Conservation (phyloP, 2,113 vertebrate genomes). For the Rhipidura dahli region DNA sequence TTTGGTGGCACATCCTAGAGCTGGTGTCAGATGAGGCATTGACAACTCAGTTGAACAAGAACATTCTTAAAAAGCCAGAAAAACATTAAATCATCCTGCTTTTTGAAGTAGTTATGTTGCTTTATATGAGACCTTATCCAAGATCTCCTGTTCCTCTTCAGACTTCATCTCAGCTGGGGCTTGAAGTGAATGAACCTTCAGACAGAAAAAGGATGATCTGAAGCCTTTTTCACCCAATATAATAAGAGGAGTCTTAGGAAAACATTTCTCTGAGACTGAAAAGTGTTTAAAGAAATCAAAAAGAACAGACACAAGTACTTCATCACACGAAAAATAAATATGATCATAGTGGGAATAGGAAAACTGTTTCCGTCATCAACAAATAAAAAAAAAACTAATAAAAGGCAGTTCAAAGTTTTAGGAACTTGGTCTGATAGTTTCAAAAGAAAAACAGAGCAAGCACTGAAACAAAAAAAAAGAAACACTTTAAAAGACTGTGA, state of each 20-base stretch:
- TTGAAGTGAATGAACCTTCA: not conserved
- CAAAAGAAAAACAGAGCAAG: not conserved
- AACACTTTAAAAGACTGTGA: not conserved
- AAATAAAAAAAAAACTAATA: not conserved
- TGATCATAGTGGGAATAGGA: not conserved
- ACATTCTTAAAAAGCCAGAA: not conserved
- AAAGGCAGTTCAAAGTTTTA: not conserved
- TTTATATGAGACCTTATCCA: not conserved
- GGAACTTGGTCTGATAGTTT: not conserved
- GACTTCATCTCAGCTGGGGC: not conserved
- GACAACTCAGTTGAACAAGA: not conserved
- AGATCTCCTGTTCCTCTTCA: not conserved
- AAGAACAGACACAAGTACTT: not conserved
- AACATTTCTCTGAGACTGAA: not conserved
- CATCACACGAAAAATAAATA: not conserved
- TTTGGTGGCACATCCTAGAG: not conserved
- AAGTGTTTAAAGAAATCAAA: not conserved
- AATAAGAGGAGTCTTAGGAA: not conserved
- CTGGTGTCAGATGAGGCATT: not conserved
- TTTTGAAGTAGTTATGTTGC: not conserved
- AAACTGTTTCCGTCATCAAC: not conserved
- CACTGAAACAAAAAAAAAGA: not conserved
- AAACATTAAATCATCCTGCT: not conserved
- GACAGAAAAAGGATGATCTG: not conserved
- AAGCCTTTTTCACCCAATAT: not conserved